phyloP scores from a whole-genome alignment of 2,797 vertebrate species.

The Petrocephalus sullivani region DNA sequence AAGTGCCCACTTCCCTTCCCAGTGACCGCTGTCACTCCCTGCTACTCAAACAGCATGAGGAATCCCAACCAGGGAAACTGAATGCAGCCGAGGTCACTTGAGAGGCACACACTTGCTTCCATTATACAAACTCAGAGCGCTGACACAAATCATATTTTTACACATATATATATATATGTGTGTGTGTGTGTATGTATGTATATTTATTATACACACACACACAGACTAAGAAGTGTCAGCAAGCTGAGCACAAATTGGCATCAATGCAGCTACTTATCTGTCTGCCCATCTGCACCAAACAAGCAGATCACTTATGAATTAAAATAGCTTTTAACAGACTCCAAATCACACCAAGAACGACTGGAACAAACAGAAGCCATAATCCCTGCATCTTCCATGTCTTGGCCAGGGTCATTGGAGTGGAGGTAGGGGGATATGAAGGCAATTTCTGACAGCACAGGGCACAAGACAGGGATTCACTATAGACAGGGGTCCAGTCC shows the following conservation, averaged over 20 bases:
- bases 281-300: background rate
- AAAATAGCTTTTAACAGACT: background rate
- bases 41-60: background rate
- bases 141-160: background rate
- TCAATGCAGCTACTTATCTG: background rate
- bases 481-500: background rate
- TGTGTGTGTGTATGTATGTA: no score
- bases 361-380: background rate
- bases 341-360: background rate
- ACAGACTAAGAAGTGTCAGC: no score
- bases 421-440: background rate
- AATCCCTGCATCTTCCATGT: background rate
- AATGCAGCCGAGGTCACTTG: background rate
- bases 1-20: slow-evolving; percentile 21
- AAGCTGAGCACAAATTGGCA: background rate
- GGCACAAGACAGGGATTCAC: background rate
- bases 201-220: background rate
- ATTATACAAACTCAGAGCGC: slow-evolving; percentile 28
- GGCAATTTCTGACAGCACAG: background rate
- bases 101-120: background rate
- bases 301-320: background rate
- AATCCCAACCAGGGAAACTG: background rate
- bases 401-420: background rate
- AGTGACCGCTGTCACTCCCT: slow-evolving; percentile 19
- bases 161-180: no score